Evolutionary conservation across 1,140 invertebrate genomes (phyloP).

Genomic region (Pararge aegeria): DNA sequence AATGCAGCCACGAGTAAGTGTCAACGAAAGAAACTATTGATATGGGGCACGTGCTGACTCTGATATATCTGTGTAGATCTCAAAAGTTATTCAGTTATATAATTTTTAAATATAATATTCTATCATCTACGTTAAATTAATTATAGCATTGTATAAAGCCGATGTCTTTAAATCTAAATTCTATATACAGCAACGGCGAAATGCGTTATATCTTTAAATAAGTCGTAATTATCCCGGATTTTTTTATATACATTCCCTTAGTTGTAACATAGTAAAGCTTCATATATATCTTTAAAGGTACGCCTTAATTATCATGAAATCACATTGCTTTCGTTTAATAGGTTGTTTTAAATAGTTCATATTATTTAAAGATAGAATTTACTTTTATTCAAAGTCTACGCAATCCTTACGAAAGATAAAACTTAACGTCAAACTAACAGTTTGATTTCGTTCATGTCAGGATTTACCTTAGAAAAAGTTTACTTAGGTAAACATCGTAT

Average conservation of each 20-base stretch:
- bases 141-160: slow-evolving; percentile 1
- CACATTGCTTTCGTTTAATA: neutral
- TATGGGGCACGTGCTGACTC: too few species aligned
- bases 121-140: slow-evolving; percentile 6
- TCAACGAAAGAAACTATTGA: too few species aligned
- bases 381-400: too few species aligned
- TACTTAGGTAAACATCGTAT: neutral
- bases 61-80: too few species aligned
- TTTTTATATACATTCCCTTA: slow-evolving; percentile 68
- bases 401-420: too few species aligned
- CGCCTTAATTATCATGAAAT: neutral
- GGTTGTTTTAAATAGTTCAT: too few species aligned
- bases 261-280: slow-evolving; percentile 56
- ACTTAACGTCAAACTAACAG: too few species aligned
- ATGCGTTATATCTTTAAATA: slow-evolving; percentile 62
- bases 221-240: slow-evolving; percentile 78
- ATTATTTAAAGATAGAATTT: too few species aligned
- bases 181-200: slow-evolving; percentile 14
- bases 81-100: too few species aligned
- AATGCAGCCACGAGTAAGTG: too few species aligned
- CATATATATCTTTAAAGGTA: neutral
- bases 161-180: neutral
- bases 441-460: too few species aligned
- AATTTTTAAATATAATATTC: neutral
- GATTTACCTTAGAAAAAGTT: neutral